Evolutionary conservation across 1,140 invertebrate genomes (phyloP), one percentile per base, ranked within the genome.

Genomic region (Spodoptera litura): DNA sequence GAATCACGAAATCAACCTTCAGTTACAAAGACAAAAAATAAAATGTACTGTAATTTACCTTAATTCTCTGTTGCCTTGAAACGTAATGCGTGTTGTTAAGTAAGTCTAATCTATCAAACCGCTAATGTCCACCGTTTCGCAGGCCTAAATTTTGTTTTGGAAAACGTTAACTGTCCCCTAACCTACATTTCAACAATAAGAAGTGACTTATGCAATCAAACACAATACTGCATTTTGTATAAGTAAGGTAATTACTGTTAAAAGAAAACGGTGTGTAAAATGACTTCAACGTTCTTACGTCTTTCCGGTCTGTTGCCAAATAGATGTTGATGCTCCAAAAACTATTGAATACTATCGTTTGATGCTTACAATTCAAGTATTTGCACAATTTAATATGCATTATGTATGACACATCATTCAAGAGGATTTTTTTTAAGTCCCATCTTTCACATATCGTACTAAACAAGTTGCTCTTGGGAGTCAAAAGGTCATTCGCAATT

Each of bases 71-170:
- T 44, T 52, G 20, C 64, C 52, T 71, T 71, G 68, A 71, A 55
- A 71, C 52, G 20, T 56, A 71, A 71, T 56, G 68, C 52, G 52
- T 56, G 68, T 12, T 11, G 27, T 71, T 74, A 61, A 74, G 55
- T 73, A 49, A 61, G 71, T 64, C 52, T 64, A 53, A 53, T 44
- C 27, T 61, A 75, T 75, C 73, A 52, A 75, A 75, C 73, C 73
- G 38, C 59, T 62, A 75, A 75, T 75, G 73, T 75, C 25, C 73
- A 62, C 27, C n/a, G 64, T 75, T 75, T 62, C 59, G 73, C 31
- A 75, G 53, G 62, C 44, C 11, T 59, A 61, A 31, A 61, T 52
- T 62, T n/a, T 61, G 51, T 51, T 59, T 55, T 38, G 71, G 38
- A 59, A 73, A 73, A 73, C 56, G 35, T 56, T 35, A 44, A 38